Percentiles rank a stretch among this genome's conserved stretches.
phyloP scores from a whole-genome alignment of 1,140 invertebrate species.

The Venturia canescens region DNA sequence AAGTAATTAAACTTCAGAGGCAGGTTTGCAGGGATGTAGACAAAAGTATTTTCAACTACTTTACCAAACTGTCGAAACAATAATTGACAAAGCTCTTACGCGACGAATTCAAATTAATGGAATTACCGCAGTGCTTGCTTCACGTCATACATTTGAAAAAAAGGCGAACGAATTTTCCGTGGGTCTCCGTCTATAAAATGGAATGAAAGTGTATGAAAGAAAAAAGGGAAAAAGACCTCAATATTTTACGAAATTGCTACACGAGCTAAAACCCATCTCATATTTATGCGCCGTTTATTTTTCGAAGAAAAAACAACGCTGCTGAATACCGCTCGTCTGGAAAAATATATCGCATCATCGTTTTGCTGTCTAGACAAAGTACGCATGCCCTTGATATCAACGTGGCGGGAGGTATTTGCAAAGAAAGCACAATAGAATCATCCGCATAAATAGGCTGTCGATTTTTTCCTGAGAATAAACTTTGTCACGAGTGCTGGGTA shows the following conservation, averaged over 20 bases:
- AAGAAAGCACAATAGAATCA: no score
- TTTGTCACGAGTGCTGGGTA: no score
- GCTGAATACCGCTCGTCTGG: not conserved
- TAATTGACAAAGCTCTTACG: no score
- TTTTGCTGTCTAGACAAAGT: not conserved
- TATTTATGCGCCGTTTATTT: conserved; percentile 1
- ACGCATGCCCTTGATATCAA: not conserved
- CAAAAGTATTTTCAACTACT: no score
- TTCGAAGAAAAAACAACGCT: not conserved
- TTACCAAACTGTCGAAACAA: no score
- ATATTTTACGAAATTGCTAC: not conserved
- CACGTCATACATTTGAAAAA: not conserved
- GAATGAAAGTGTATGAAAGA: not conserved
- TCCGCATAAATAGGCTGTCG: no score
- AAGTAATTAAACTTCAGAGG: no score
- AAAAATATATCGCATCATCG: not conserved
- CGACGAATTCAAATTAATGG: no score
- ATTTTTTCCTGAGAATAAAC: no score
- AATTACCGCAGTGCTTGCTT: no score
- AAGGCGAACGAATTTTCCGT: not conserved
- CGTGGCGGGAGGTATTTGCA: not conserved
- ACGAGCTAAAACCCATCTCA: not conserved
- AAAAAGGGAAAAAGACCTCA: not conserved
- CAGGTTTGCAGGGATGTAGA: no score
- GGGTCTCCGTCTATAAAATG: not conserved